Evolutionary conservation across 2,797 vertebrate species (phyloP).

Genomic region (Arnoldichthys spilopterus): DNA sequence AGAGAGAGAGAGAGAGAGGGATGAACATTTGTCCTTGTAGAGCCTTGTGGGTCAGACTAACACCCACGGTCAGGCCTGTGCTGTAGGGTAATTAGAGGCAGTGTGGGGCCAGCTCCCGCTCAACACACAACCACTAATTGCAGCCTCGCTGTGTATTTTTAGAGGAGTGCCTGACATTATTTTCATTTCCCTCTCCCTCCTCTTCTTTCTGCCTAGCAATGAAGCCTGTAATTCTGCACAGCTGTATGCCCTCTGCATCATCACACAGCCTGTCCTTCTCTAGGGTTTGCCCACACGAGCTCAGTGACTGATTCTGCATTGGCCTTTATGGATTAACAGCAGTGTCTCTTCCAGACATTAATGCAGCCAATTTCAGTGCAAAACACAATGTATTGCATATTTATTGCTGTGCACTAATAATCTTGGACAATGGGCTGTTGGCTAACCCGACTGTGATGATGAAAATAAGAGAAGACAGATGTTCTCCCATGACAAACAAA

Average conservation of each 20-base stretch:
- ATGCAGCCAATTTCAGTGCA: background rate
- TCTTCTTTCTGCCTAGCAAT: slow-evolving; percentile 66
- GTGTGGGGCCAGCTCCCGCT: slow-evolving; percentile 74
- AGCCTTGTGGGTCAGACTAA: slow-evolving; percentile 58
- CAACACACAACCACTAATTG: slow-evolving; percentile 82
- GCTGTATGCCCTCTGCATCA: slow-evolving; percentile 69
- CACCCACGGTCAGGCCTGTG: slow-evolving; percentile 53
- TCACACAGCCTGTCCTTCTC: slow-evolving; percentile 22
- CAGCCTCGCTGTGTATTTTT: slow-evolving; percentile 80
- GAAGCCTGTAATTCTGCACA: slow-evolving; percentile 80
- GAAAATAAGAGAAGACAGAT: slow-evolving; percentile 30
- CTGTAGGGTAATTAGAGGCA: slow-evolving; percentile 78
- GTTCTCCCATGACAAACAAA: slow-evolving; percentile 27
- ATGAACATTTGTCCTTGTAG: slow-evolving; percentile 58
- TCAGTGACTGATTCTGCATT: slow-evolving; percentile 12
- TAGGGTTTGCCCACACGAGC: slow-evolving; percentile 34
- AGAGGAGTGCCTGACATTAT: slow-evolving; percentile 75
- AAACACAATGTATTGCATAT: background rate
- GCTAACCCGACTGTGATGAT: background rate
- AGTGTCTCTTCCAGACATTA: background rate
- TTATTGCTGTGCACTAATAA: slow-evolving; percentile 7
- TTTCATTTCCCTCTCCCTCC: slow-evolving; percentile 73
- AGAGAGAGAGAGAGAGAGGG: slow-evolving; percentile 26
- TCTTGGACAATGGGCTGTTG: background rate
- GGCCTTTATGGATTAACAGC: slow-evolving; percentile 18